A percentile compares a stretch with the other conserved stretches of the same genome.
Evolutionary conservation across 2,888 invertebrate genomes (phyloP).

Genomic region (Lithophane ornitopus): DNA sequence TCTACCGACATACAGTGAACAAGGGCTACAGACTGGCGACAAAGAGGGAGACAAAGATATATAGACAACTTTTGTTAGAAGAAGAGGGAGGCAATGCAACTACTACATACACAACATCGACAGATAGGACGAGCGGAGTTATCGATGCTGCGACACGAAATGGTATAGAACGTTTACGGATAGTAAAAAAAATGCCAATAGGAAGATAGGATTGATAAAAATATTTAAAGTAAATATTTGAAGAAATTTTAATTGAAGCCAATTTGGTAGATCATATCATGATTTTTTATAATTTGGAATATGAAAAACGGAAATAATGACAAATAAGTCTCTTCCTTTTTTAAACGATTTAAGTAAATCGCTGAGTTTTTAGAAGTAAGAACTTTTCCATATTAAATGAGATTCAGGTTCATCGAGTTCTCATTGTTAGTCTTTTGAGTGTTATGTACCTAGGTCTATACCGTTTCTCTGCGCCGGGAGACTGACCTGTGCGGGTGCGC

Average conservation of each 20-base stretch:
- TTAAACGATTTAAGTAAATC: not conserved
- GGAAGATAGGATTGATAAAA: slow-evolving; percentile 50
- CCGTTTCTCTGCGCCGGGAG: slow-evolving; percentile 76
- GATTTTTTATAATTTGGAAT: slow-evolving; percentile 38
- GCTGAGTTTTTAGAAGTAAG: not conserved
- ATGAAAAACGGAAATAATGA: slow-evolving; percentile 9
- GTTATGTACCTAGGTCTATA: slow-evolving; percentile 76
- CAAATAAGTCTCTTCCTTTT: slow-evolving; percentile 31
- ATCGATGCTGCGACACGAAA: slow-evolving; percentile 85
- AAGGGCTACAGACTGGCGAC: slow-evolving; percentile 87
- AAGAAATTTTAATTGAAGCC: slow-evolving; percentile 55
- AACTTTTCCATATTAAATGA: slow-evolving; percentile 1
- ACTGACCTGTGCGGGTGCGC: slow-evolving; percentile 91
- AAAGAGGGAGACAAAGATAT: slow-evolving; percentile 85
- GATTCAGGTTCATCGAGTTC: slow-evolving; percentile 22
- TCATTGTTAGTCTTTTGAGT: slow-evolving; percentile 7
- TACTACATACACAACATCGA: slow-evolving; percentile 90
- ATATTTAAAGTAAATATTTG: slow-evolving; percentile 58
- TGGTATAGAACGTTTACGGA: slow-evolving; percentile 81
- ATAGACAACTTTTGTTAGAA: slow-evolving; percentile 85
- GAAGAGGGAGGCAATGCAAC: slow-evolving; percentile 89
- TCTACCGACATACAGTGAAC: slow-evolving; percentile 86
- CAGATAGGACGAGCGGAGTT: slow-evolving; percentile 86
- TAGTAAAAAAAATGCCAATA: slow-evolving; percentile 63
- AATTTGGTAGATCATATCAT: slow-evolving; percentile 43